phyloP scores from a whole-genome alignment of 2,888 invertebrate species.

The Sympetrum striolatum region DNA sequence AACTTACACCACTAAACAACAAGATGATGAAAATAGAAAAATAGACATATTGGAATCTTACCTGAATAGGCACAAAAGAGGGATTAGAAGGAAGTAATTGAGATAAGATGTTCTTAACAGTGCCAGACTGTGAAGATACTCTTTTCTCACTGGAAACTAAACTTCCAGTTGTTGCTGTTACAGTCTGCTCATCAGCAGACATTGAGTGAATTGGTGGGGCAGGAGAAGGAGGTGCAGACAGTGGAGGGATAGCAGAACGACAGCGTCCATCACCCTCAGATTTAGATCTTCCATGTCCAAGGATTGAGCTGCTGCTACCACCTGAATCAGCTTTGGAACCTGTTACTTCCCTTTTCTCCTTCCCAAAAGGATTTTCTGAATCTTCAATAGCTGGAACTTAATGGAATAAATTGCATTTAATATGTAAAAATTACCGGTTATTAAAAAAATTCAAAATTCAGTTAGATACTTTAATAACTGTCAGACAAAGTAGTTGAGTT shows the following conservation, averaged over 20 bases:
- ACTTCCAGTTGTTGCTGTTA: background rate
- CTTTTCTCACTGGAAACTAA: constrained; percentile 41
- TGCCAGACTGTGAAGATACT: constrained; percentile 63
- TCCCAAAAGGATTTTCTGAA: background rate
- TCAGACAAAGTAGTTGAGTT: no score
- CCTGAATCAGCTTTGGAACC: background rate
- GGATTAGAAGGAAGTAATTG: constrained; percentile 69
- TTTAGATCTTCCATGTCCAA: constrained; percentile 28
- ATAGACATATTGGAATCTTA: constrained; percentile 49
- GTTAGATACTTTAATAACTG: background rate
- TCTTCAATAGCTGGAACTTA: constrained; percentile 2
- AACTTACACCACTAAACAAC: no score
- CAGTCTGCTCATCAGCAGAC: constrained; percentile 33
- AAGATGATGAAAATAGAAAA: no score
- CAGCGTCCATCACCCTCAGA: constrained; percentile 30
- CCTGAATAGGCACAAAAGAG: constrained; percentile 58
- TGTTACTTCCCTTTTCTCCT: background rate
- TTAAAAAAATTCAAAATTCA: background rate
- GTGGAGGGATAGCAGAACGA: constrained; percentile 8
- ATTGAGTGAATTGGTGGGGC: constrained; percentile 27
- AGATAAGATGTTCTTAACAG: constrained; percentile 72
- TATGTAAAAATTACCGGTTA: background rate
- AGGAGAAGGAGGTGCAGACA: constrained; percentile 34
- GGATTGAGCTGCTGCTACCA: background rate
- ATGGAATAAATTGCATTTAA: background rate